Evolutionary conservation across 2,113 vertebrate genomes (phyloP).

Genomic region (Bubo blakistoni): DNA sequence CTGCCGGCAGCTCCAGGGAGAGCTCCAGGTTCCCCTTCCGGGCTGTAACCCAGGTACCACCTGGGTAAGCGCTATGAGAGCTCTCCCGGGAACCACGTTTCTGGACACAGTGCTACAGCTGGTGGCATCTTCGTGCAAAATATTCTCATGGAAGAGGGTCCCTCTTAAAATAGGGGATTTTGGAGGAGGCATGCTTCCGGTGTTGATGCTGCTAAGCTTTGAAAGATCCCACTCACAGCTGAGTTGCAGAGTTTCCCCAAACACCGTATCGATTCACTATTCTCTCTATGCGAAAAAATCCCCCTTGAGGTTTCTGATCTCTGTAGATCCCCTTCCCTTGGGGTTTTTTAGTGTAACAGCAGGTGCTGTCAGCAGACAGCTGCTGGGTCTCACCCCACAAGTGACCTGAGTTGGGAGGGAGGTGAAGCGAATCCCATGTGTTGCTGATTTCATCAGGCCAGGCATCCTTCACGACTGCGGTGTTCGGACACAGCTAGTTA

Average conservation of each 20-base stretch:
- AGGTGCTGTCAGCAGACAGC: accelerated
- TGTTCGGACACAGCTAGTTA: not conserved
- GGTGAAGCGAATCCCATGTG: accelerated
- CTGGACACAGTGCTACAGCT: accelerated
- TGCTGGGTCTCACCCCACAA: not conserved
- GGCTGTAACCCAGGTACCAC: not conserved
- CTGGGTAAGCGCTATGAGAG: not conserved
- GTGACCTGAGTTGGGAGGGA: not conserved
- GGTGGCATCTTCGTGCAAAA: not conserved
- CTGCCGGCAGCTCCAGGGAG: not conserved
- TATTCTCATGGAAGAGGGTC: not conserved
- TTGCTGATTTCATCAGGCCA: too few relatives aligned
- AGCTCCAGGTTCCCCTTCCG: not conserved
- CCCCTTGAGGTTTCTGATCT: not conserved
- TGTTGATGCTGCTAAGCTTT: not conserved
- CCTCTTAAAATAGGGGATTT: not conserved
- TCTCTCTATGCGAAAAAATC: not conserved
- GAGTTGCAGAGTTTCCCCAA: not conserved
- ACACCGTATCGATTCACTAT: not conserved
- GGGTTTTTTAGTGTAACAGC: not conserved
- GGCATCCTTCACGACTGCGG: accelerated
- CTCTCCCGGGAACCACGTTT: not conserved
- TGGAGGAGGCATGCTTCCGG: not conserved
- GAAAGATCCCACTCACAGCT: accelerated
- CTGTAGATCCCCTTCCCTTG: not conserved